phyloP scores from a whole-genome alignment of 2,888 invertebrate species.

The Parasteatoda lunata region DNA sequence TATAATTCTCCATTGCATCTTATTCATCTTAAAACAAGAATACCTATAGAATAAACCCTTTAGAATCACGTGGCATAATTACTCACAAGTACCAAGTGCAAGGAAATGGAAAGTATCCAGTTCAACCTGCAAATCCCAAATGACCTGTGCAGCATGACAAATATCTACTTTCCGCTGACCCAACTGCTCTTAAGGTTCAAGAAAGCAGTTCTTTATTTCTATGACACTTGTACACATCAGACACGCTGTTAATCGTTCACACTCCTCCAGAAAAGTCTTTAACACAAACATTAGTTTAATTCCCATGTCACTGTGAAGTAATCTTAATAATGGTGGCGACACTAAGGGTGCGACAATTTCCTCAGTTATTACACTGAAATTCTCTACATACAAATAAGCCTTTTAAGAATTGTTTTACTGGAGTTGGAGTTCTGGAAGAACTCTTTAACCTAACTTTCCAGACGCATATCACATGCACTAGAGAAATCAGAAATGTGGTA shows the following conservation, averaged over 20 bases:
- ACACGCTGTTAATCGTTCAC: background rate
- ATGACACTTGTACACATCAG: constrained; percentile 1
- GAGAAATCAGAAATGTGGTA: too few species aligned
- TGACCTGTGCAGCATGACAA: constrained; percentile 13
- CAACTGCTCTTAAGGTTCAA: constrained; percentile 3
- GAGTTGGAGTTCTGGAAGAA: background rate
- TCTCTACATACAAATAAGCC: background rate
- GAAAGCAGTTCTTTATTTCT: constrained; percentile 6
- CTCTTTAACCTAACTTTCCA: background rate
- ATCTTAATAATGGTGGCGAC: constrained; percentile 18
- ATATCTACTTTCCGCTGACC: constrained; percentile 15
- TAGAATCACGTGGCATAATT: too few species aligned
- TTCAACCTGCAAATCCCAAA: background rate
- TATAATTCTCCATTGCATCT: too few species aligned
- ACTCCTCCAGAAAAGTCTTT: constrained; percentile 12
- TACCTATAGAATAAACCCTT: too few species aligned
- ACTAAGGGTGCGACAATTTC: background rate
- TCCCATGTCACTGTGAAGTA: constrained; percentile 3
- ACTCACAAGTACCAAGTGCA: too few species aligned
- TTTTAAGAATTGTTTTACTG: background rate
- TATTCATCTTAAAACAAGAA: too few species aligned
- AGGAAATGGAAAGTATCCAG: too few species aligned
- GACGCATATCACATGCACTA: too few species aligned
- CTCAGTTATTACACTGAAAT: constrained; percentile 11
- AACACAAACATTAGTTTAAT: constrained; percentile 24